Percentiles rank a stretch among this genome's conserved stretches.
Conservation (phyloP, 2,113 vertebrate genomes). For the Carassius gibelio region DNA sequence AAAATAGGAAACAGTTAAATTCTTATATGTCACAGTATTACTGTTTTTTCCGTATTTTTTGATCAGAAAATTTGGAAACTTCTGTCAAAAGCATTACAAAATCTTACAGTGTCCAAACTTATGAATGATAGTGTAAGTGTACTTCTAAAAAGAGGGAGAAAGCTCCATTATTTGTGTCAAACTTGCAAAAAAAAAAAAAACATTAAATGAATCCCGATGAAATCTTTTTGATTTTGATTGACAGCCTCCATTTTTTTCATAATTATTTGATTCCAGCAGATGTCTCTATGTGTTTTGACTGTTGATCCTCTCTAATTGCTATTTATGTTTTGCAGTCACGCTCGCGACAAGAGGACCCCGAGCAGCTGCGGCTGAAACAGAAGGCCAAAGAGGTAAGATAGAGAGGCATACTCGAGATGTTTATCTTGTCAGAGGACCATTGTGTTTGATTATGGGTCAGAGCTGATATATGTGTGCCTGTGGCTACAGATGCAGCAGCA, state of each 20-base stretch:
- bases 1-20: neutral
- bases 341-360: constrained; percentile 96
- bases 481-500: constrained; percentile 93
- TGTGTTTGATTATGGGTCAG: neutral
- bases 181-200: too few relatives aligned
- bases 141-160: too few relatives aligned
- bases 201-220: neutral
- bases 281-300: constrained; percentile 15
- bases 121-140: too few relatives aligned
- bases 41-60: neutral
- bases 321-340: constrained; percentile 81
- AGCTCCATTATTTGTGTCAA: too few relatives aligned
- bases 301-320: constrained; percentile 19
- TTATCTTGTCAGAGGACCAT: constrained; percentile 44
- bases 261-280: neutral
- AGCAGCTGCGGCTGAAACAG: constrained; percentile 94
- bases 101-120: too few relatives aligned
- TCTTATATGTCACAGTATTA: neutral
- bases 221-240: neutral
- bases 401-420: constrained; percentile 12
- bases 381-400: constrained; percentile 95
- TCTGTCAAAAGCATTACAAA: neutral
- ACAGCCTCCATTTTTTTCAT: neutral
- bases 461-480: constrained; percentile 24
- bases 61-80: neutral